A percentile compares a stretch with the other conserved stretches of the same genome.
Conservation (phyloP, 2,888 invertebrate genomes). For the Antheraea assamensis region DNA sequence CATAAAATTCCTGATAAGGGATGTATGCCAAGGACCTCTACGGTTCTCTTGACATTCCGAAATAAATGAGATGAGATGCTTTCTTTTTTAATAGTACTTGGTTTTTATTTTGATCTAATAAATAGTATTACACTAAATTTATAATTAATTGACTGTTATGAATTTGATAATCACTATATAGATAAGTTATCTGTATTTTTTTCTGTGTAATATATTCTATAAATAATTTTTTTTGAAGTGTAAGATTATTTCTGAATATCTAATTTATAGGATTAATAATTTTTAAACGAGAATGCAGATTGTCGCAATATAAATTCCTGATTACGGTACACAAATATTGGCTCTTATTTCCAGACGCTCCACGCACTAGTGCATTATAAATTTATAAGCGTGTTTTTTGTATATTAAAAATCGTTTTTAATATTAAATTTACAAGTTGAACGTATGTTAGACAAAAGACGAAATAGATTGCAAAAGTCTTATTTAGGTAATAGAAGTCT, state of each 20-base stretch:
- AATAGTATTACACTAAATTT: neutral
- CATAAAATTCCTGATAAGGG: slow-evolving; percentile 71
- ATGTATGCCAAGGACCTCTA: slow-evolving; percentile 50
- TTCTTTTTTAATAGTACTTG: neutral
- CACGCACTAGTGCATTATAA: neutral
- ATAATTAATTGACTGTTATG: neutral
- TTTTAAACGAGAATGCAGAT: neutral
- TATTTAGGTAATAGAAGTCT: neutral
- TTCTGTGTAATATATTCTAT: neutral
- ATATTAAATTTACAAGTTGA: neutral
- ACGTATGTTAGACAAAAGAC: too few species aligned
- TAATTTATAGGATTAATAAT: neutral
- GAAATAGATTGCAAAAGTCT: too few species aligned
- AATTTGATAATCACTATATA: neutral
- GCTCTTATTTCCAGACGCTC: neutral
- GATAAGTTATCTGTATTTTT: neutral
- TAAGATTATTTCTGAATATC: neutral
- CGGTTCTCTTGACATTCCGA: slow-evolving; percentile 17
- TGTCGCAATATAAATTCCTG: neutral
- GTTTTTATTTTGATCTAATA: neutral
- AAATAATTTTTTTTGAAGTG: neutral
- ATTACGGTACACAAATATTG: neutral
- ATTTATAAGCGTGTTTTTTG: neutral
- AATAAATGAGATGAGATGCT: slow-evolving; percentile 28
- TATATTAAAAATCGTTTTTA: neutral